These are phyloP conservation scores for Epinotia demarniana DNA, from an alignment of 2,888 invertebrate species.

Conservation along the genomic window DNA sequence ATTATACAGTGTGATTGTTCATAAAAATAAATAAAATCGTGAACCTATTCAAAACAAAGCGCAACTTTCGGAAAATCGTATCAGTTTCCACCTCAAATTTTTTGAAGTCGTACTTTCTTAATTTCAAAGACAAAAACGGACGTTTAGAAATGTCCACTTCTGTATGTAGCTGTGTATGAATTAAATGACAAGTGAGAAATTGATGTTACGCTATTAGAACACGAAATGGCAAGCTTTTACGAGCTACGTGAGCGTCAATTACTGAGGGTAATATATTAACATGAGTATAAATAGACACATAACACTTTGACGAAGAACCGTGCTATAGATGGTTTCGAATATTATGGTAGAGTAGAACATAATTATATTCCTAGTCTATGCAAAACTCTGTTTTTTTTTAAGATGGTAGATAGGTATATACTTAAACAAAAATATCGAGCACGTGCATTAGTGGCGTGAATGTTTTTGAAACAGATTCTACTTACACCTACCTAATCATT, in stretches of 20 bases:
- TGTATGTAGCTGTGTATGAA: slow-evolving; percentile 27
- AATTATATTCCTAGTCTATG: not conserved
- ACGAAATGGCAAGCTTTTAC: slow-evolving; percentile 45
- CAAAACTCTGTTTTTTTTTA: not conserved
- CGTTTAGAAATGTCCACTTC: slow-evolving; percentile 12
- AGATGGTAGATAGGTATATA: not conserved
- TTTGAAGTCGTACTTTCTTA: too few relatives aligned
- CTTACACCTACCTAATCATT: too few relatives aligned
- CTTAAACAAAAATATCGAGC: not conserved
- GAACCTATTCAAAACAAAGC: not conserved
- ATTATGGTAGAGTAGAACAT: slow-evolving; percentile 1
- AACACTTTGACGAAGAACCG: slow-evolving; percentile 30
- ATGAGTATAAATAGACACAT: slow-evolving; percentile 41
- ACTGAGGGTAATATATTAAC: slow-evolving; percentile 42
- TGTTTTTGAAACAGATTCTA: too few relatives aligned
- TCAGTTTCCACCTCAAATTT: not conserved
- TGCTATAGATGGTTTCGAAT: slow-evolving; percentile 7
- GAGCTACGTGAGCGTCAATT: slow-evolving; percentile 48
- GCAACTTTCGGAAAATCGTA: not conserved
- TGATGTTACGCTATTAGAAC: slow-evolving; percentile 37
- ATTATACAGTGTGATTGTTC: not conserved
- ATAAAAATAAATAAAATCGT: not conserved
- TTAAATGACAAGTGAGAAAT: slow-evolving; percentile 42
- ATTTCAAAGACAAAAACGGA: not conserved
- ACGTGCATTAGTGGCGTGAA: not conserved